Evolutionary conservation across 2,113 vertebrate species (phyloP).

Genomic region (Euleptes europaea): DNA sequence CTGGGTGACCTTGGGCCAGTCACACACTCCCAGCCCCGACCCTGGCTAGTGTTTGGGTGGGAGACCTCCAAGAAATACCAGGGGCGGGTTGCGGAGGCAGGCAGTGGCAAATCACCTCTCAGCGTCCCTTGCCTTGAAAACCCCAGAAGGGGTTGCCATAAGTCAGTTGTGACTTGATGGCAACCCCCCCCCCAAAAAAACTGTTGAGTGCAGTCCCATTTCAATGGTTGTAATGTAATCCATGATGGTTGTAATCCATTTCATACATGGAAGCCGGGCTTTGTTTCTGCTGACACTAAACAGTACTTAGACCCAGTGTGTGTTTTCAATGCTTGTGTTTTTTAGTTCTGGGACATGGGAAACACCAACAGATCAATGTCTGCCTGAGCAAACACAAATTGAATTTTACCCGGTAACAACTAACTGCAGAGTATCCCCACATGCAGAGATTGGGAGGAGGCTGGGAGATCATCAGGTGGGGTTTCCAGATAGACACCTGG

Average conservation of each 20-base stretch:
- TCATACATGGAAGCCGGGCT: background rate
- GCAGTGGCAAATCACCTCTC: too few relatives aligned
- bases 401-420: background rate
- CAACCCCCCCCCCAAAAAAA: too few relatives aligned
- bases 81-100: too few relatives aligned
- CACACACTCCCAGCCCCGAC: too few relatives aligned
- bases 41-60: too few relatives aligned
- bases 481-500: background rate
- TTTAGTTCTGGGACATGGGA: background rate
- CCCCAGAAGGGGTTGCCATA: too few relatives aligned
- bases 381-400: background rate
- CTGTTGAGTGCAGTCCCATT: too few relatives aligned
- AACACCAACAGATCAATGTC: background rate
- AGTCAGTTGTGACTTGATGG: too few relatives aligned
- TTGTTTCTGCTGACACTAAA: background rate
- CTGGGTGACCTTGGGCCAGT: too few relatives aligned
- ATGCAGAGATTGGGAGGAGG: background rate
- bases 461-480: background rate
- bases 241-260: too few relatives aligned
- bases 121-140: too few relatives aligned
- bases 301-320: background rate
- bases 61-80: too few relatives aligned
- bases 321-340: background rate
- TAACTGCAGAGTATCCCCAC: background rate
- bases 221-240: background rate